These are phyloP conservation scores for Lacanobia oleracea DNA, from an alignment of 2,888 invertebrate genomes.

Conservation along the genomic window DNA sequence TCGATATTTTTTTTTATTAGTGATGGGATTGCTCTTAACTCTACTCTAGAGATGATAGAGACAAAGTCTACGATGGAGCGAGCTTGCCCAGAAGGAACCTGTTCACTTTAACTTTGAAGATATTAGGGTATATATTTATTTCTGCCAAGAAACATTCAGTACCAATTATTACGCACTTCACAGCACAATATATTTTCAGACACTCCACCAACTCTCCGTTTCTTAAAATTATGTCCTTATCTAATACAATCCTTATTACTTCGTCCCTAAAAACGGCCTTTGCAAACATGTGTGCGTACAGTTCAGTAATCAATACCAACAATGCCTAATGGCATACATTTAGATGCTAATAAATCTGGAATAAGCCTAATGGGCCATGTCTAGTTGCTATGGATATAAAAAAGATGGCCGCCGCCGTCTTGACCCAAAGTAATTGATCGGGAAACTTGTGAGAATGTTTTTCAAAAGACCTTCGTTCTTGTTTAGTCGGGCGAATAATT, in stretches of 20 bases:
- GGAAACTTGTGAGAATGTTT: conserved; percentile 19
- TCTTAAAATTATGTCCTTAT: background rate
- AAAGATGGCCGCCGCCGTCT: conserved; percentile 39
- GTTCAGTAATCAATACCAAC: conserved; percentile 26
- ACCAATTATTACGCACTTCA: background rate
- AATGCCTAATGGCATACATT: conserved; percentile 32
- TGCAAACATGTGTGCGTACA: conserved; percentile 28
- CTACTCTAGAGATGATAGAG: too few species aligned
- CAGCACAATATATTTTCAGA: conserved; percentile 7
- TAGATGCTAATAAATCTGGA: conserved; percentile 42
- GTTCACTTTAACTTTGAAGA: too few species aligned
- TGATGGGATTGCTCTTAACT: too few species aligned
- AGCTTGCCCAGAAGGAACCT: too few species aligned
- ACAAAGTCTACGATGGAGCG: too few species aligned
- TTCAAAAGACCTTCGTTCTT: conserved; percentile 9
- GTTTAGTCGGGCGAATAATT: conserved; percentile 19
- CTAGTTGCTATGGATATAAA: conserved; percentile 28
- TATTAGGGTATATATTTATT: too few species aligned
- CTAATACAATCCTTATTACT: conserved; percentile 12
- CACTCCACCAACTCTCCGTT: background rate
- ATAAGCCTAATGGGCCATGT: conserved; percentile 24
- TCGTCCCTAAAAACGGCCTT: conserved; percentile 8
- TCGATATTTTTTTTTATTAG: too few species aligned
- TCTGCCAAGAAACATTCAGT: background rate
- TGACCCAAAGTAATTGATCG: conserved; percentile 38